phyloP scores from a whole-genome alignment of 2,888 invertebrate species.

The Odontocolon sp. region DNA sequence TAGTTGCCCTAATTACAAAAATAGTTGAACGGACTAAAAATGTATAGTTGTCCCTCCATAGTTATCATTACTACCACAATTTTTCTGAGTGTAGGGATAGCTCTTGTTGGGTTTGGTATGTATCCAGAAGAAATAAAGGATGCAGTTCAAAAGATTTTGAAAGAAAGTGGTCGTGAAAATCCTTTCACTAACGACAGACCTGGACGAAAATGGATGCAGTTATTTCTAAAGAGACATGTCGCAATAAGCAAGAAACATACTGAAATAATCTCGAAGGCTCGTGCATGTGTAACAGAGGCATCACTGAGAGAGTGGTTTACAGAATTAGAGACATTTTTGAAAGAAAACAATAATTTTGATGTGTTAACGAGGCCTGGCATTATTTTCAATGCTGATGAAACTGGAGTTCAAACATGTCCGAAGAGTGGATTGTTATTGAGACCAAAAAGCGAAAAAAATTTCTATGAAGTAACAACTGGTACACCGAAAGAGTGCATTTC shows the following conservation, averaged over 20 bases:
- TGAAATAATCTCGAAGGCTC: conserved; percentile 64
- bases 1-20: too few relatives aligned
- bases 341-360: conserved; percentile 54
- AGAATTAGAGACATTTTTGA: conserved; percentile 58
- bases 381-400: conserved; percentile 64
- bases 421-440: conserved; percentile 59
- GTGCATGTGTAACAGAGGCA: conserved; percentile 65
- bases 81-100: too few relatives aligned
- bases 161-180: conserved; percentile 47
- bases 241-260: conserved; percentile 61
- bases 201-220: conserved; percentile 65
- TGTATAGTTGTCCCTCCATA: too few relatives aligned
- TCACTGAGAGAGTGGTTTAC: conserved; percentile 64
- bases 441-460: too few relatives aligned
- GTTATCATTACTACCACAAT: too few relatives aligned
- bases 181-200: conserved; percentile 62
- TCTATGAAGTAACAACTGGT: too few relatives aligned
- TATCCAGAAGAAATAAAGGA: conserved; percentile 62
- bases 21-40: too few relatives aligned
- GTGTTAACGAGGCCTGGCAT: conserved; percentile 49
- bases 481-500: too few relatives aligned
- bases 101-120: conserved; percentile 65
- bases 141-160: conserved; percentile 60
- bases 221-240: conserved; percentile 67
- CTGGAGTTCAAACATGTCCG: conserved; percentile 55